These are phyloP conservation scores for Salvelinus namaycush DNA, from an alignment of 2,113 vertebrate species.

Conservation along the genomic window DNA sequence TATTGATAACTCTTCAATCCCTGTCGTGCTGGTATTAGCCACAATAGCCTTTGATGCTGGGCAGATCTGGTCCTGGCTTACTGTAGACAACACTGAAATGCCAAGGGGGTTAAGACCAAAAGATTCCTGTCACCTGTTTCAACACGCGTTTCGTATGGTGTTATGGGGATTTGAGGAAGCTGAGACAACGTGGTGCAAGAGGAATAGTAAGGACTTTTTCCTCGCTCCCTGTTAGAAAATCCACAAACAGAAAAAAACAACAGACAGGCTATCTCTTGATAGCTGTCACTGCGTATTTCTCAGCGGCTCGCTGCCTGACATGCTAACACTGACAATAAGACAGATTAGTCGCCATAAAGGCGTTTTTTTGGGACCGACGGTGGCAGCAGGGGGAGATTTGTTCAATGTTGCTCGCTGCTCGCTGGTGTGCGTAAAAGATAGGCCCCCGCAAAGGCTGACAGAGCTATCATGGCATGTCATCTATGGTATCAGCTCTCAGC, in stretches of 20 bases:
- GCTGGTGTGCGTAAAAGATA: conserved; percentile 44
- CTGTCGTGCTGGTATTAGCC: conserved; percentile 35
- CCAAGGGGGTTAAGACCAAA: conserved; percentile 22
- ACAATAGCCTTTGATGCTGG: conserved; percentile 32
- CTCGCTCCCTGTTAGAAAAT: neutral
- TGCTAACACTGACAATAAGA: conserved; percentile 50
- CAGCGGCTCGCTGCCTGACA: conserved; percentile 32
- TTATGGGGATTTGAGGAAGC: conserved; percentile 25
- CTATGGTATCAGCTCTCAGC: conserved; percentile 30
- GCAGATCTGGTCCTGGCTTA: conserved; percentile 29
- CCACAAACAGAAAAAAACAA: conserved; percentile 10
- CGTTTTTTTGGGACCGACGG: conserved; percentile 8
- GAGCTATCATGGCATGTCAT: conserved; percentile 48
- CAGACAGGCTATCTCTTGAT: conserved; percentile 41
- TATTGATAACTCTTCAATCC: conserved; percentile 5
- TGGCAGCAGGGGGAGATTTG: conserved; percentile 35
- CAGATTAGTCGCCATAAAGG: conserved; percentile 41
- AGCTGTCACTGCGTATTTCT: conserved; percentile 47
- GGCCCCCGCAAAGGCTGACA: conserved; percentile 40
- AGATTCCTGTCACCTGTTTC: conserved; percentile 28
- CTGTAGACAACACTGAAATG: conserved; percentile 18
- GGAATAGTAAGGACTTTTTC: neutral
- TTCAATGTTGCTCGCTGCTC: conserved; percentile 29
- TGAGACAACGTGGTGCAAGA: neutral
- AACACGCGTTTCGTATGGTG: conserved; percentile 21